phyloP scores from a whole-genome alignment of 2,113 vertebrate species.

The Hassar affinis region DNA sequence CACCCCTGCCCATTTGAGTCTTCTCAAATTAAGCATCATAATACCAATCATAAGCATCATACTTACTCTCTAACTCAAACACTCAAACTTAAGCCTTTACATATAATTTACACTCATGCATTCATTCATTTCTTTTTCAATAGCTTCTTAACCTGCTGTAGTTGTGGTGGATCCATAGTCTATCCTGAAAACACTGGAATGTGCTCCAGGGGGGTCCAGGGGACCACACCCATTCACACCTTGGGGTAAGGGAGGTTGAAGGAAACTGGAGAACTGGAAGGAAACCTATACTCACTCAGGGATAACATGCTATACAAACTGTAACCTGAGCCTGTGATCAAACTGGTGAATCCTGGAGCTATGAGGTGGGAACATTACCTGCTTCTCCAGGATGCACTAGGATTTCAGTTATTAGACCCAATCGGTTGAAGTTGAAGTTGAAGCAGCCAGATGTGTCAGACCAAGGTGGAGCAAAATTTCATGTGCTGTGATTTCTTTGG shows the following conservation, averaged over 20 bases:
- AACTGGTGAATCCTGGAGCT: neutral
- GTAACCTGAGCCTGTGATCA: neutral
- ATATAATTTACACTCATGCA: neutral
- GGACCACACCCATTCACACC: neutral
- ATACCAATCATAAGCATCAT: neutral
- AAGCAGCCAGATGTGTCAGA: neutral
- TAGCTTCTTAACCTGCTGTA: neutral
- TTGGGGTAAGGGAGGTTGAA: neutral
- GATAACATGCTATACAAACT: neutral
- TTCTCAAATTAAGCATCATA: neutral
- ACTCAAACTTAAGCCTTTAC: neutral
- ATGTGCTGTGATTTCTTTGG: neutral
- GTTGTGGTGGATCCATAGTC: neutral
- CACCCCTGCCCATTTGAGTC: neutral
- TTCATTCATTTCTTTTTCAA: neutral
- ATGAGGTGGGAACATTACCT: neutral
- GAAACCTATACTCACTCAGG: neutral
- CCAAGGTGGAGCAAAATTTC: neutral
- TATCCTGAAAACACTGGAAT: neutral
- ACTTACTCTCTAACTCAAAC: neutral
- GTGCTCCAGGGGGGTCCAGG: neutral
- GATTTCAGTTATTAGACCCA: neutral
- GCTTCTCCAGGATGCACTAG: neutral
- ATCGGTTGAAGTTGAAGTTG: no score
- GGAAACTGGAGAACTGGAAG: neutral